Conservation (phyloP, 2,888 invertebrate genomes). For the Bombyx huttoni region DNA sequence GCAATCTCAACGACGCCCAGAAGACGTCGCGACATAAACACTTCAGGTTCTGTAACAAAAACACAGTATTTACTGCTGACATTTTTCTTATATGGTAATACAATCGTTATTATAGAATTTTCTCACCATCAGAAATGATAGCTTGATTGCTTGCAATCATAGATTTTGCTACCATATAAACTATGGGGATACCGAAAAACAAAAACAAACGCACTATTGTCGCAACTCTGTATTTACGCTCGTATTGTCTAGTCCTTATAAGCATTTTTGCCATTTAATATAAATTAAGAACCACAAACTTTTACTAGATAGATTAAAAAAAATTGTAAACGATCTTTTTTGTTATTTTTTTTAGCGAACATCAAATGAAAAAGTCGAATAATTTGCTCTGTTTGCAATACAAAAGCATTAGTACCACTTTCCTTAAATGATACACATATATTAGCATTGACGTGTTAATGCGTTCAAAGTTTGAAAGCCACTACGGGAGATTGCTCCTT, state of each 20-base stretch:
- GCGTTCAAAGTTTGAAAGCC: slow-evolving; percentile 14
- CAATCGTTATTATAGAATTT: too few relatives aligned
- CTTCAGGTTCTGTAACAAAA: slow-evolving; percentile 4
- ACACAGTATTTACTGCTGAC: background rate
- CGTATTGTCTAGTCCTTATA: slow-evolving; percentile 49
- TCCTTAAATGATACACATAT: slow-evolving; percentile 13
- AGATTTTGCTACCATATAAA: slow-evolving; percentile 24
- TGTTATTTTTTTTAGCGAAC: slow-evolving; percentile 12
- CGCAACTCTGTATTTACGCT: slow-evolving; percentile 35
- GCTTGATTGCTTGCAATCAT: background rate
- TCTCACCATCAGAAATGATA: background rate
- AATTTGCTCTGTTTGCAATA: slow-evolving; percentile 45
- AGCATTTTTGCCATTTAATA: slow-evolving; percentile 53
- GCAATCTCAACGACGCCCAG: slow-evolving; percentile 25
- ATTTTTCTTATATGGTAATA: too few relatives aligned
- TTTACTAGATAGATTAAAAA: slow-evolving; percentile 13
- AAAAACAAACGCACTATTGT: slow-evolving; percentile 37
- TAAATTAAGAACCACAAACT: slow-evolving; percentile 12
- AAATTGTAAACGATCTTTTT: background rate
- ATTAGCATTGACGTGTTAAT: slow-evolving; percentile 27
- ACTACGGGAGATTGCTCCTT: slow-evolving; percentile 24
- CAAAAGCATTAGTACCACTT: slow-evolving; percentile 33
- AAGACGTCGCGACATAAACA: slow-evolving; percentile 27
- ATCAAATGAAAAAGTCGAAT: slow-evolving; percentile 60
- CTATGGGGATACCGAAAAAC: slow-evolving; percentile 40